phyloP scores from a whole-genome alignment of 2,113 vertebrate species.

The Galemys pyrenaicus region DNA sequence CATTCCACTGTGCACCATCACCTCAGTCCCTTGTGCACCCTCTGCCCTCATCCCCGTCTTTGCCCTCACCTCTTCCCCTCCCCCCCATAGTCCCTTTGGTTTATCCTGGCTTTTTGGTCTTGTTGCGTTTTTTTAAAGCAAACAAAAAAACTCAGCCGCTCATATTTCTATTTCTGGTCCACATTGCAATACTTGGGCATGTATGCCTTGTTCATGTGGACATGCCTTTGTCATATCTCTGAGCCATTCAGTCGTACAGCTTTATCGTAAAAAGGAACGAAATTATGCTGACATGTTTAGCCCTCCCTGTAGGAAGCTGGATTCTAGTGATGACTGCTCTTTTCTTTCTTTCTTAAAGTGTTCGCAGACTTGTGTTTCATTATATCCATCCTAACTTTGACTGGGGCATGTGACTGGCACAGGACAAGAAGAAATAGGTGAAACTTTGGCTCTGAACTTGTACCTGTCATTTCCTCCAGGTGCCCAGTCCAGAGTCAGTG shows the following conservation, averaged over 20 bases:
- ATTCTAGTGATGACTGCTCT: neutral
- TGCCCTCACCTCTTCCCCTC: too few species aligned
- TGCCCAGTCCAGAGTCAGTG: too few species aligned
- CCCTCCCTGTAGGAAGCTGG: neutral
- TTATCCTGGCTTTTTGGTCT: too few species aligned
- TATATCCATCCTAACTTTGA: neutral
- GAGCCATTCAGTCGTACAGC: neutral
- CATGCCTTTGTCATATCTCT: neutral
- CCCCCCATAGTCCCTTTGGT: too few species aligned
- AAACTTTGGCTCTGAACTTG: too few species aligned
- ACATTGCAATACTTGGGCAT: neutral
- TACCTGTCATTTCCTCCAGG: too few species aligned
- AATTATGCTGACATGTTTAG: neutral
- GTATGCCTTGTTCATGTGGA: neutral
- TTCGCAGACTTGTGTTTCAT: neutral
- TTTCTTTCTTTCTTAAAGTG: neutral
- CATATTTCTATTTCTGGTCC: neutral
- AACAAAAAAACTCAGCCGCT: too few species aligned
- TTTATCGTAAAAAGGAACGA: neutral
- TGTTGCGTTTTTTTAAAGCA: too few species aligned
- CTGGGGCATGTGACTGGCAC: neutral
- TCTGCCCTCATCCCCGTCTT: too few species aligned
- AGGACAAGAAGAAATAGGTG: too few species aligned
- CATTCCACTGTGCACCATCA: too few species aligned
- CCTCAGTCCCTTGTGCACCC: too few species aligned